Base-by-base conservation (phyloP, 2,797 vertebrate species). In the Melanogrammus aeglefinus region DNA sequence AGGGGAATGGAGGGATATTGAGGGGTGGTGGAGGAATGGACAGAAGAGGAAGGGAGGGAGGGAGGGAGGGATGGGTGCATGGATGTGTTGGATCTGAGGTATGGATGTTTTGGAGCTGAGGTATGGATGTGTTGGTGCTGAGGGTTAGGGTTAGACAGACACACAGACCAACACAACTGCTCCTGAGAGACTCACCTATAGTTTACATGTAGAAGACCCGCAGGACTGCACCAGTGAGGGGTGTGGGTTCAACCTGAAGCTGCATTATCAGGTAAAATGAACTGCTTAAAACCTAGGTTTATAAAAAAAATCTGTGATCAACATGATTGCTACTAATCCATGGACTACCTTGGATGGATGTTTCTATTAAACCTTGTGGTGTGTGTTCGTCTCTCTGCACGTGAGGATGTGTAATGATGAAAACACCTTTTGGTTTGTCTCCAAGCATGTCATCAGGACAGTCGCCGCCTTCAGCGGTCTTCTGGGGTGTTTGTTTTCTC, bases 401-500 rank as follows among this genome's bases (percentile, higher is more conserved):
- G 21, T 57, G 24, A n/a, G 29, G 44, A 41, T 33, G 70, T 24
- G 70, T 13, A 18, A 5, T 10, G 41, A 47, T 74, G 27, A 78
- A 47, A 21, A 44, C 33, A 41, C 6, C 41, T 36, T 83, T 41
- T 80, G 5, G 66, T 39, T 78, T 81, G 77, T 78, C 73, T 82
- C 83, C 74, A 74, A 41, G 78, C 82, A 81, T 83, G 72, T 78
- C 79, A 74, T 81, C 35, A 27, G 73, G 73, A 84, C 79, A 75
- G 24, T 83, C 80, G 66, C 77, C 79, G 71, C 76, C 76, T 82
- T 84, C 75, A 78, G 57, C 35, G 75, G 44, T 76, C 81, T 77
- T 86, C 76, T 66, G 14, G 77, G 63, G 51, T 51, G 83, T 91
- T 92, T 89, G 81, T 91, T 88, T 91, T 47, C 4, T 51, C 72